Evolutionary conservation across 2,888 invertebrate genomes (phyloP), one percentile per base, ranked within the genome.

Genomic region (Deilephila elpenor): DNA sequence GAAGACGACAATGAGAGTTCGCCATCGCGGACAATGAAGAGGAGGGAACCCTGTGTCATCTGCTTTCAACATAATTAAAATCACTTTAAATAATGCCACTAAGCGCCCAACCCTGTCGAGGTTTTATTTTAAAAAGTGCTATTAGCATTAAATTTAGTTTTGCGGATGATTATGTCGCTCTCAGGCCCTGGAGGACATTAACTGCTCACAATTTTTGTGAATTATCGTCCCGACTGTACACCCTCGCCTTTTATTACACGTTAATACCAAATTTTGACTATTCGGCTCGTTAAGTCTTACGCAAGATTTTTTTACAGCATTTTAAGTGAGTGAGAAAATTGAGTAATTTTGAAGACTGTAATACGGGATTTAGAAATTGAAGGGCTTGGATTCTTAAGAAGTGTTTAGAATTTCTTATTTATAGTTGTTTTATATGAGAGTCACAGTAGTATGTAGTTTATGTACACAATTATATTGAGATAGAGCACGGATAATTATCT

Each of bases 1-100:
- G 83, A 79, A 85, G 83, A 81, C 80, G 84, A 83, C 80, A 84
- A 77, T 79, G 77, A 77, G 82, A 80, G 79, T 74, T 75, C 78
- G 81, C 78, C 80, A 79, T 77, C 74, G 74, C 80, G 81, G 88
- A 94, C 95, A 94, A 90, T 91, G 91, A 94, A 94, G 91, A 94
- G 94, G 94, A 93, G 93, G 94, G 93, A 80, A 88, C 90, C 82
- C 83, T 78, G 85, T 91, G 94, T 93, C 94, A 94, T 95, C 95
- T 95, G 95, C 93, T 92, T 91, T 91, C 91, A 94, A 94, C 94
- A 94, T 94, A 95, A 95, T 95, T 95, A 94, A 94, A 95, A 94
- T 93, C 91, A 92, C 90, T 93, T 93, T 92, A 94, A 93, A 94
- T 94, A 93, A 93, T 91, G 91, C 92, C 91, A 92, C 91, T 90